Evolutionary conservation across 2,113 vertebrate species (phyloP).

Genomic region (Kobus ellipsiprymnus): DNA sequence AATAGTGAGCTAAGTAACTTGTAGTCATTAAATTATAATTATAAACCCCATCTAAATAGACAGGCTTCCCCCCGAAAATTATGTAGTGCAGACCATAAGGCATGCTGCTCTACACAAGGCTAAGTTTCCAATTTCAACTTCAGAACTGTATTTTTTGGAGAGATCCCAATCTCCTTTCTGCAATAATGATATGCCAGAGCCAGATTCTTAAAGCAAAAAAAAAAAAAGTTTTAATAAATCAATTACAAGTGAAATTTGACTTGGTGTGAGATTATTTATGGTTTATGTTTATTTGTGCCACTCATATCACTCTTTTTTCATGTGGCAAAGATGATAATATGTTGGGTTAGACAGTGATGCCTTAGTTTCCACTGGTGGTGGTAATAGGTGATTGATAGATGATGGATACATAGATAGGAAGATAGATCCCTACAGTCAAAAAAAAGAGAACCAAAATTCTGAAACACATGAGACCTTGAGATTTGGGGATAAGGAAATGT

Average conservation of each 20-base stretch:
- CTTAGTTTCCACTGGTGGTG: neutral
- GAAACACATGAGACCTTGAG: neutral
- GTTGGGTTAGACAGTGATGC: neutral
- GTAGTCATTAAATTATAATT: neutral
- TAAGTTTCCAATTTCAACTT: neutral
- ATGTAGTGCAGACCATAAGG: neutral
- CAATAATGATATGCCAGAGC: neutral
- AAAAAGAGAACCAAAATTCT: neutral
- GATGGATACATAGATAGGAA: neutral
- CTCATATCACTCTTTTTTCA: neutral
- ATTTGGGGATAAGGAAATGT: neutral
- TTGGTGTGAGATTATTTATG: neutral
- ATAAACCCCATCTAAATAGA: neutral
- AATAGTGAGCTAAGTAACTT: constrained; percentile 24
- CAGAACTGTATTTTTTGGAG: neutral
- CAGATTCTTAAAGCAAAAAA: neutral
- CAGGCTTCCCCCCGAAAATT: neutral
- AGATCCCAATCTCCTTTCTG: neutral
- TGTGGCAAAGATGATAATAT: neutral
- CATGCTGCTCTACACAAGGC: neutral
- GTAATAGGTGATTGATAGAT: neutral
- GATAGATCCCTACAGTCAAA: neutral
- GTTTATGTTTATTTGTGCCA: neutral
- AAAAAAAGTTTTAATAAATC: neutral
- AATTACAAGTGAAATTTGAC: neutral